Base-by-base conservation (phyloP, 2,888 invertebrate species). In the Oxytorus armatus region DNA sequence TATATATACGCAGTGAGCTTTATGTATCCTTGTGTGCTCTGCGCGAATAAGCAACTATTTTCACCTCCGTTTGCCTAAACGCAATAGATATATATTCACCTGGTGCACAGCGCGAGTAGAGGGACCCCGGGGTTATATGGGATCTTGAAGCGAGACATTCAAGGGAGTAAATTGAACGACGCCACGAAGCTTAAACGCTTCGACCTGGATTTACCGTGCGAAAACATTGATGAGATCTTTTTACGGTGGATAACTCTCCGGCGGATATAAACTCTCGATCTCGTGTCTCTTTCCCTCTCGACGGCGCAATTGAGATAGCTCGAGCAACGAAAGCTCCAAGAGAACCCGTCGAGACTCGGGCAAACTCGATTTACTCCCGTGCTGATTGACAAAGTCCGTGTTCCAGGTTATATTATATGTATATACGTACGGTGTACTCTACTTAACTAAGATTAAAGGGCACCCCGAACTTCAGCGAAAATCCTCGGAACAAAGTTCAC, bases 221-320 rank as follows among this genome's bases (percentile, higher is more conserved):
- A 82, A 74, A 80, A 82, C 82, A 82, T 80, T 82, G 82, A 82
- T 80, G 82, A 79, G 79, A 79, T 79, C 68, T 79, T 79, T 70
- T 73, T 73, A 73, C 73, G 73, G 73, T 63, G 63, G 53, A 63
- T 73, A 63, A 73, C 73, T 25, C 51, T 73, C n/a, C 11, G 16
- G 42, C 53, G 16, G 47, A 59, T 59, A 61, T 59, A 72, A 47
- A 53, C 66, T 49, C 49, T n/a, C n/a, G n/a, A n/a, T n/a, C n/a
- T n/a, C n/a, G n/a, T n/a, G n/a, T n/a, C n/a, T n/a, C n/a, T n/a
- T n/a, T n/a, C n/a, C n/a, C n/a, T 18, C 53, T 65, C 21, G 23
- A 51, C 39, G 36, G 57, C 23, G 51, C 10, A 59, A 25, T 18
- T 29, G 14, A 39, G 65, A 59, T 66, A 53, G 36, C 57, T 14